Conservation (phyloP, 2,888 invertebrate genomes). For the Stenchaetothrips biformis region DNA sequence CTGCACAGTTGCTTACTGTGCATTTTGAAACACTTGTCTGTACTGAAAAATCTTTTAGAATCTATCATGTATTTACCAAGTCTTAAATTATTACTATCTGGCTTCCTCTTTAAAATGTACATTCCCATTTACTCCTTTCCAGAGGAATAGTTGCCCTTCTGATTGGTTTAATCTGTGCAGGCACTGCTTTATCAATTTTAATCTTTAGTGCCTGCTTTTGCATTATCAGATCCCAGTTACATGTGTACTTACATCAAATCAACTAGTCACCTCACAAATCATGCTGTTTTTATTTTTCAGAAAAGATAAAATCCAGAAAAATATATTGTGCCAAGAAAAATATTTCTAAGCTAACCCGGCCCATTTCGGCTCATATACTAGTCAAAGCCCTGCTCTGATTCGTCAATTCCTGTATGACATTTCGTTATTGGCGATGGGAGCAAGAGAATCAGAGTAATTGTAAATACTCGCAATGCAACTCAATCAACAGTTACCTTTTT, state of each 20-base stretch:
- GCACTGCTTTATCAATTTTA: not conserved
- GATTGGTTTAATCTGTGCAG: not conserved
- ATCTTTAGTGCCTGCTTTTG: not conserved
- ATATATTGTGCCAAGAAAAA: constrained; percentile 7
- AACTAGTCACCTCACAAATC: constrained; percentile 21
- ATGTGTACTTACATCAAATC: constrained; percentile 23
- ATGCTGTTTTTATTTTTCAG: not conserved
- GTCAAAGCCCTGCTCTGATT: constrained; percentile 9
- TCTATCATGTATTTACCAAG: constrained; percentile 2
- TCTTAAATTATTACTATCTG: not conserved
- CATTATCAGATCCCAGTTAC: constrained; percentile 20
- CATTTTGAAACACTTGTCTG: not conserved
- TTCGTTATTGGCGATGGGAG: not conserved
- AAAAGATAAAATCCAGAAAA: constrained; percentile 2
- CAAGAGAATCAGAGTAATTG: constrained; percentile 7
- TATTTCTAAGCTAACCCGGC: constrained; percentile 1
- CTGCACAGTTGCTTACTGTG: not conserved
- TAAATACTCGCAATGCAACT: constrained; percentile 23
- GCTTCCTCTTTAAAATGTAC: not conserved
- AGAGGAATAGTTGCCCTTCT: not conserved
- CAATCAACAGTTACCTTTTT: constrained; percentile 24
- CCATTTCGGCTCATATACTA: constrained; percentile 21
- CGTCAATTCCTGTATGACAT: not conserved
- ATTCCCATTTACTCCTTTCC: constrained; percentile 7
- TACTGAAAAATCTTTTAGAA: constrained; percentile 11